Conservation (phyloP, 1,140 invertebrate species). For the Oscheius sp. region DNA sequence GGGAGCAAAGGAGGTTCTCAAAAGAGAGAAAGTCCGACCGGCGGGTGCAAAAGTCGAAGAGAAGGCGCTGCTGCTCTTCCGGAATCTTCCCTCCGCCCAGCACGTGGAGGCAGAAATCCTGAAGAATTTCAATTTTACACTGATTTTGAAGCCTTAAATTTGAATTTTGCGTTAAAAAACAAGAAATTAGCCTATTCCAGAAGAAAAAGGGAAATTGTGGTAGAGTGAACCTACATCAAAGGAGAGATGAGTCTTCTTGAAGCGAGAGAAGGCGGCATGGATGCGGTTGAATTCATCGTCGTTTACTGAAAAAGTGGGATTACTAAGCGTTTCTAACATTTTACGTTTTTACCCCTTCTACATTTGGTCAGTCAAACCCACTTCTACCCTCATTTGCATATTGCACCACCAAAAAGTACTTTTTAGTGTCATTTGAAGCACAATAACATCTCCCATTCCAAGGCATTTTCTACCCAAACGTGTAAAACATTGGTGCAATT, state of each 20-base stretch:
- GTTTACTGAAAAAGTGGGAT: slow-evolving; percentile 23
- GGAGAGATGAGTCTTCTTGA: slow-evolving; percentile 18
- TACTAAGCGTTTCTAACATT: too few relatives aligned
- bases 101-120: slow-evolving; percentile 27
- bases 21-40: slow-evolving; percentile 18
- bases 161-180: neutral
- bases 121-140: neutral
- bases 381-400: too few relatives aligned
- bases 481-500: too few relatives aligned
- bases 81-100: slow-evolving; percentile 29
- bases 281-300: slow-evolving; percentile 23
- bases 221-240: slow-evolving; percentile 19
- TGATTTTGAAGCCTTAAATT: neutral
- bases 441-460: too few relatives aligned
- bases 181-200: neutral
- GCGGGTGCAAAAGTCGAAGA: slow-evolving; percentile 23
- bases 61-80: slow-evolving; percentile 8
- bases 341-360: too few relatives aligned
- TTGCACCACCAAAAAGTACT: too few relatives aligned
- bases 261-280: slow-evolving; percentile 7
- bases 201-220: neutral
- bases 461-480: too few relatives aligned
- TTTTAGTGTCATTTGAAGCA: too few relatives aligned
- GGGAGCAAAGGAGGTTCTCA: slow-evolving; percentile 28
- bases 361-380: too few relatives aligned